Base-by-base conservation (phyloP, 2,888 invertebrate genomes). In the Polymixis lichenea region DNA sequence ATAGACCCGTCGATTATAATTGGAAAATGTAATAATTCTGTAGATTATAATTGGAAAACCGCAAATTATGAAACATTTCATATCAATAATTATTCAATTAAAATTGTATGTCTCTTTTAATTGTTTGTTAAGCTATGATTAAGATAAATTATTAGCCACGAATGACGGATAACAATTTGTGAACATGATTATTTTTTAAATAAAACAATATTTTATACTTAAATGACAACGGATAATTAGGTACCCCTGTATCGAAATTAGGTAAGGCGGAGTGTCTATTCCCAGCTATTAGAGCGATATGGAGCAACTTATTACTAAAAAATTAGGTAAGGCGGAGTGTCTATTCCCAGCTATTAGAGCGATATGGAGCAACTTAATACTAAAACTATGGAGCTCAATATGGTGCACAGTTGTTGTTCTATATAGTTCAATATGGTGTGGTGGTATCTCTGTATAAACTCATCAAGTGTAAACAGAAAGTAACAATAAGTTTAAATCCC, bases 81-180 rank as follows among this genome's bases (percentile, higher is more conserved):
- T 56, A 15, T n/a, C 3, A 43, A 28, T 43, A 22, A 51, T 38
- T 43, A 60, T 51, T 74, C 17, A 77, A 74, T 74, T 74, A 43
- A 38, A 60, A 51, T 77, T 43, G 22, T 25, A 38, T 74, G 73
- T 74, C 3, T n/a, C 17, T 51, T 51, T 38, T 25, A 51, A 58
- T 73, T 8, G 22, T 17, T 76, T 43, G 0, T n/a, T 60, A n/a
- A 60, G 49, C 49, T 17, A n/a, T 22, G 19, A 60, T 74, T 43
- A 74, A 28, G 28, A 43, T 74, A 8, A 51, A 19, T 9, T 38
- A 43, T 73, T 56, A 46, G 72, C 19, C 22, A 55, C 13, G 28
- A 28, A n/a, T 38, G 76, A 19, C n/a, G 25, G 25, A 25, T 28
- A 60, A 60, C 25, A 32, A 19, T 38, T 17, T 25, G n/a, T 38